A percentile compares a stretch with the other conserved stretches of the same genome.
These are phyloP conservation scores for Drosophila fulvimacula DNA, from an alignment of 2,888 invertebrate species.

Conservation along the genomic window DNA sequence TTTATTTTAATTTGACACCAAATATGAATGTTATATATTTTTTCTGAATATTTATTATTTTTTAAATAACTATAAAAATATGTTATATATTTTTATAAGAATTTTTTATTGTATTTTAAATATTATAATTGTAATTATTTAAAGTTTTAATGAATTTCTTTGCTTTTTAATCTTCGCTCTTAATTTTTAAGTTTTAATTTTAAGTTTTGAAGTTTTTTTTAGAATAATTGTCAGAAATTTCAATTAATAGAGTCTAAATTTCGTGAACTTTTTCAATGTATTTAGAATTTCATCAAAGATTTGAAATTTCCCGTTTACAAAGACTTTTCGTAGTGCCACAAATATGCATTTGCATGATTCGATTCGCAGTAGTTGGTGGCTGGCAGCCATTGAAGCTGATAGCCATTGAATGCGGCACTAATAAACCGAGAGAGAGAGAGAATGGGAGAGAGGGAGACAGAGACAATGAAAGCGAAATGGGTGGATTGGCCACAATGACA, in stretches of 20 bases:
- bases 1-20: no score
- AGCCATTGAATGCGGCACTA: conserved; percentile 19
- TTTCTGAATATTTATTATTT: no score
- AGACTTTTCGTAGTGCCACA: conserved; percentile 11
- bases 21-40: no score
- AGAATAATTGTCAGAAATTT: not conserved
- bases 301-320: not conserved
- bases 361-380: conserved; percentile 13
- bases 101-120: no score
- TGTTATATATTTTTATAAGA: no score
- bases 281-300: not conserved
- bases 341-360: conserved; percentile 35
- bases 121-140: no score
- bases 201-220: no score
- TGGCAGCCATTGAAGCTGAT: conserved; percentile 3
- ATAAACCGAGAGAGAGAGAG: conserved; percentile 21
- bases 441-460: not conserved
- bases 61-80: no score
- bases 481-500: conserved; percentile 15
- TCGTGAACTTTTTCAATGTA: not conserved
- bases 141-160: no score
- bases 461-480: conserved; percentile 17
- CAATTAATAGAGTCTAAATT: not conserved
- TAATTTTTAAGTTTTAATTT: no score
- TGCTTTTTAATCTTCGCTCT: no score